Conservation (phyloP, 2,113 vertebrate species). For the Octodon degus region DNA sequence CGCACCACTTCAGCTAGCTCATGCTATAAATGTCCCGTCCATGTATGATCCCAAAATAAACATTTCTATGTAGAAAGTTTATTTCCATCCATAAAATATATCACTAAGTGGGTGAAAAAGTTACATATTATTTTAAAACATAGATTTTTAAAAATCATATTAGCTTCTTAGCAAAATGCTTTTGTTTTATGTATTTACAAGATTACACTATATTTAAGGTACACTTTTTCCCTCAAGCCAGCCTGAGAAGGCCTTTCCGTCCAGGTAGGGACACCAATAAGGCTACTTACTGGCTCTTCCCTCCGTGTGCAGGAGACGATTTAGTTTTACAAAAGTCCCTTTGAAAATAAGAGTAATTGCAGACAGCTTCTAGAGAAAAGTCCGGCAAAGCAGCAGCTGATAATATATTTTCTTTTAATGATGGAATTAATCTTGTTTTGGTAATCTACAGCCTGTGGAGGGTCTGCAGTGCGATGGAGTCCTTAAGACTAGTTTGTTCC, state of each 20-base stretch:
- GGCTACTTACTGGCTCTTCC: constrained; percentile 22
- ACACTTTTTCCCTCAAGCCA: constrained; percentile 23
- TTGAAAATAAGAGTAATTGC: constrained; percentile 66
- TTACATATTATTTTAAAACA: constrained; percentile 82
- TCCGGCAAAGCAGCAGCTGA: constrained; percentile 69
- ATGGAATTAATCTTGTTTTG: constrained; percentile 53
- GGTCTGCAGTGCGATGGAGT: background rate
- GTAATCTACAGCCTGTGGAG: constrained; percentile 57
- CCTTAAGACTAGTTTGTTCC: constrained; percentile 55
- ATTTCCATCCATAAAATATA: constrained; percentile 83
- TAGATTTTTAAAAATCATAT: constrained; percentile 79
- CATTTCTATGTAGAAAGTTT: constrained; percentile 80
- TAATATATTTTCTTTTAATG: constrained; percentile 62
- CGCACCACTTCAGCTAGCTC: background rate
- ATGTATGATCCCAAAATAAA: background rate
- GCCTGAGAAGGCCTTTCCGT: constrained; percentile 36
- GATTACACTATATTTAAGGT: constrained; percentile 58
- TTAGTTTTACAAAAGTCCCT: constrained; percentile 68
- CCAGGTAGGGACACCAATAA: background rate
- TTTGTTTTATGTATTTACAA: constrained; percentile 78
- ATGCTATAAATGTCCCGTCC: background rate
- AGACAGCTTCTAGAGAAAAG: constrained; percentile 73
- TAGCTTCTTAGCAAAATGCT: constrained; percentile 79
- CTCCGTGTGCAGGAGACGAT: background rate
- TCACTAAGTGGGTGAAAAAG: constrained; percentile 82